Evolutionary conservation across 2,113 vertebrate species (phyloP).

Genomic region (Noctilio leporinus): DNA sequence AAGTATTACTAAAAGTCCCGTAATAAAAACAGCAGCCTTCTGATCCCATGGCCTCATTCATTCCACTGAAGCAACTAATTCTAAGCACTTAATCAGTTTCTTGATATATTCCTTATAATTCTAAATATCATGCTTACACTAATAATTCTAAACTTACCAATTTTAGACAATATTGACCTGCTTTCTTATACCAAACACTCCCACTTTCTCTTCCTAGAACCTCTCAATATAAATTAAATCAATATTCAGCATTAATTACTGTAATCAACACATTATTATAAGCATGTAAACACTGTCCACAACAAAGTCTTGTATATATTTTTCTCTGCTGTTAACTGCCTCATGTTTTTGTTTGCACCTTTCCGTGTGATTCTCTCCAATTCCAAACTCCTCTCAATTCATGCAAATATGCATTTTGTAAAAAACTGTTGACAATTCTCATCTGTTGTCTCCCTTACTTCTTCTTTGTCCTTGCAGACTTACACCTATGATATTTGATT

Average conservation of each 20-base stretch:
- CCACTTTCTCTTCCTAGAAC: background rate
- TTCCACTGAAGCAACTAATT: background rate
- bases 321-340: background rate
- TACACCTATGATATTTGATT: background rate
- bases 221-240: background rate
- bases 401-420: background rate
- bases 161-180: background rate
- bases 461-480: background rate
- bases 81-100: background rate
- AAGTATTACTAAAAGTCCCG: background rate
- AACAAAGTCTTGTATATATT: background rate
- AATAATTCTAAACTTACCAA: background rate
- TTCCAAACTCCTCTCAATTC: background rate
- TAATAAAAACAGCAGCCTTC: background rate
- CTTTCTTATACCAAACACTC: background rate
- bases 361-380: background rate
- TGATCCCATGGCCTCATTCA: background rate
- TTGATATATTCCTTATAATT: background rate
- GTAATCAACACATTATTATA: background rate
- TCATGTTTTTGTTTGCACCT: background rate
- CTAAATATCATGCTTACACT: background rate
- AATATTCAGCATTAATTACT: background rate
- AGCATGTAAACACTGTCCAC: background rate
- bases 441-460: background rate
- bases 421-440: background rate